A percentile compares a stretch with the other conserved stretches of the same genome.
Conservation (phyloP, 2,113 vertebrate genomes). For the Ardeotis arabs region DNA sequence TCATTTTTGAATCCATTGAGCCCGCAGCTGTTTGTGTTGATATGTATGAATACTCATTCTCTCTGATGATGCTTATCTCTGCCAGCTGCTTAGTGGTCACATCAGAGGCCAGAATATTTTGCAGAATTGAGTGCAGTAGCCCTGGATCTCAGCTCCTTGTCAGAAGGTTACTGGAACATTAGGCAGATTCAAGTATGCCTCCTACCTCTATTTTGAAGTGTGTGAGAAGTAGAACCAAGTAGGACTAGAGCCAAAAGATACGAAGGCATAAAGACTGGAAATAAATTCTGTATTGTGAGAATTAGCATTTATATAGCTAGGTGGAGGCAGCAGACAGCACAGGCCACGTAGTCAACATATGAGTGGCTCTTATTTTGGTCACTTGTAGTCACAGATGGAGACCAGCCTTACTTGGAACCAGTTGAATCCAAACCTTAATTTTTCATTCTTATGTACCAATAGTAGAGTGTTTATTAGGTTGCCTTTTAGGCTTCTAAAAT, state of each 20-base stretch:
- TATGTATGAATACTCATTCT: rapidly evolving
- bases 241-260: neutral
- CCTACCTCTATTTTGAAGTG: neutral
- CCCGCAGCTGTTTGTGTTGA: neutral
- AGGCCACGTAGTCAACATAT: neutral
- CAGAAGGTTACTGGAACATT: neutral
- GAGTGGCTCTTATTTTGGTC: neutral
- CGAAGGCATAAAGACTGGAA: neutral
- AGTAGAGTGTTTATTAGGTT: neutral
- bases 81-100: neutral
- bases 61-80: neutral
- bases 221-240: neutral
- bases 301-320: neutral
- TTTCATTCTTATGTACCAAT: neutral
- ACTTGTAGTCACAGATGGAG: neutral
- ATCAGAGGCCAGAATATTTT: neutral
- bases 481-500: neutral
- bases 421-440: neutral
- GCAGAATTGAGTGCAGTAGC: neutral
- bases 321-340: neutral
- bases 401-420: neutral
- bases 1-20: neutral
- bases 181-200: neutral
- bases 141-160: neutral
- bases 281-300: neutral